Evolutionary conservation across 2,113 vertebrate genomes (phyloP), one percentile per base, ranked within the genome.

Genomic region (Hemibagrus wyckioides): DNA sequence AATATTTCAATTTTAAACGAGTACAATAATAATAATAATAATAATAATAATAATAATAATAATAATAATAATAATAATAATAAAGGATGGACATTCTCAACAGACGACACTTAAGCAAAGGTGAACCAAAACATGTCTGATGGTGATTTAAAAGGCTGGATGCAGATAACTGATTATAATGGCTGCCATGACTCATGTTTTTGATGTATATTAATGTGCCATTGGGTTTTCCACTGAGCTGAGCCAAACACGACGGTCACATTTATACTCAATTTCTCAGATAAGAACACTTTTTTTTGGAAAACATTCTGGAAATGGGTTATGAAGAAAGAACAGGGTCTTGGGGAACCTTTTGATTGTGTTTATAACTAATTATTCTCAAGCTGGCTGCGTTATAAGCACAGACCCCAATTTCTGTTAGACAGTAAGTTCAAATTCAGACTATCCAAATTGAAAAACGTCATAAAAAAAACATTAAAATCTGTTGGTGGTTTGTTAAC

Each of bases 171-270:
- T 44, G 4, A 80, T 89, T 87, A n/a, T 80, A 50, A 23, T 4
- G 11, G 21, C 61, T 85, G 23, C 33, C 61, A 71, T 71, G 50
- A n/a, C 67, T 83, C 39, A 56, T 30, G 71, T 5, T 84, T 89
- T 84, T 84, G 28, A 87, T 81, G 56, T 82, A 90, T 54, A 8
- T 52, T 83, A 91, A 91, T 86, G 84, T 85, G 71, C 88, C 82
- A 83, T 89, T 90, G 41, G 50, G 8, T 90, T 92, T 91, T 92
- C 84, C 91, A 90, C 75, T 79, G 50, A 28, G 85, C 23, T 69
- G 41, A 82, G 87, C 91, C 91, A 91, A 89, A 88, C 77, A 86
- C 52, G 57, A 71, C 80, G 36, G 50, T 65, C 67, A 52, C 82
- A 84, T 61, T 69, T 88, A n/a, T 23, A 67, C 39, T 73, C 30